Evolutionary conservation across 2,888 invertebrate genomes (phyloP).

Genomic region (Glyphotaelius pellucidus): DNA sequence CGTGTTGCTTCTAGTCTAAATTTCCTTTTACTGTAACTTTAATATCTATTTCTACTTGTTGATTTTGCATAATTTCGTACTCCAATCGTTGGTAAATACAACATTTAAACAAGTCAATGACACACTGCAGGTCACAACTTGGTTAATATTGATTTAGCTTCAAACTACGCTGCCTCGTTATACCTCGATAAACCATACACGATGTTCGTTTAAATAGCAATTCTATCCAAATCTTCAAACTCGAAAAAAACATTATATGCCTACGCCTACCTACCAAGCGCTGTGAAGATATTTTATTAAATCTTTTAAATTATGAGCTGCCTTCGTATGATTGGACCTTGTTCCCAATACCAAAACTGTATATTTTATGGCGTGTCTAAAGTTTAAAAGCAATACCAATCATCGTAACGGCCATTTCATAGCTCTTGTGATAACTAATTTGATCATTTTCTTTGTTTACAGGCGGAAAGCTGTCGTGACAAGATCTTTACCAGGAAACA

Average conservation of each 20-base stretch:
- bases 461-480: neutral
- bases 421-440: neutral
- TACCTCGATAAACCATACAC: neutral
- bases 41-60: no score
- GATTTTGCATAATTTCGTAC: no score
- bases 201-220: neutral
- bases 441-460: neutral
- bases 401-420: neutral
- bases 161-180: neutral
- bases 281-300: neutral
- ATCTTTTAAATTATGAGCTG: neutral
- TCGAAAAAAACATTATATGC: no score
- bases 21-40: no score
- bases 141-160: neutral
- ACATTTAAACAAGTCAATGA: no score
- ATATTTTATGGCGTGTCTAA: neutral
- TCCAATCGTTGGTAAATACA: no score
- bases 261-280: neutral
- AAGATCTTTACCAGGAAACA: neutral
- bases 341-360: neutral
- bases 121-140: neutral
- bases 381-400: neutral
- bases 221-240: neutral
- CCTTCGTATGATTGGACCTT: neutral
- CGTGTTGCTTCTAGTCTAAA: no score